A percentile compares a stretch with the other conserved stretches of the same genome.
Conservation (phyloP, 1,140 invertebrate species). For the Bactericera cockerelli region DNA sequence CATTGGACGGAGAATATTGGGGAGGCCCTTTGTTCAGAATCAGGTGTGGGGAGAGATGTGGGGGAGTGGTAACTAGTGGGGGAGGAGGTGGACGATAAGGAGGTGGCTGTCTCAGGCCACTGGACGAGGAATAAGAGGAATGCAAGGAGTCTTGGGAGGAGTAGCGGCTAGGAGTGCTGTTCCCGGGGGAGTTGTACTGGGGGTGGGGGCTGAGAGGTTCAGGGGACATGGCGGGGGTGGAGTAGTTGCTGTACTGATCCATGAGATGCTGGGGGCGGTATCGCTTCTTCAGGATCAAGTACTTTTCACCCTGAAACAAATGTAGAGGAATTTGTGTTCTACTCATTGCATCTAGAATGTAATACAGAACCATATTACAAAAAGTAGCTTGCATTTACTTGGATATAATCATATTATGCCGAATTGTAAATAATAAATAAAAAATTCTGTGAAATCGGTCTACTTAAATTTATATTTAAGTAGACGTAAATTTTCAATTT, state of each 20-base stretch:
- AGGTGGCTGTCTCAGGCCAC: conserved; percentile 34
- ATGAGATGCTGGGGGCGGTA: conserved; percentile 37
- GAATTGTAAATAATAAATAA: too few species aligned
- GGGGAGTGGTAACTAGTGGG: conserved; percentile 25
- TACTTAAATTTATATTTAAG: too few species aligned
- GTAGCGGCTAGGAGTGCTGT: not conserved
- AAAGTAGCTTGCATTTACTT: too few species aligned
- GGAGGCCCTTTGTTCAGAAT: not conserved
- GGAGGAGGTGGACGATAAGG: conserved; percentile 39
- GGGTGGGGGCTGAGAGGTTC: conserved; percentile 13
- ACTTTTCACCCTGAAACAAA: conserved; percentile 51
- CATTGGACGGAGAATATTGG: not conserved
- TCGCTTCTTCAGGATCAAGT: conserved; percentile 62
- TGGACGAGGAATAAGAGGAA: conserved; percentile 4
- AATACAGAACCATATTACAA: too few species aligned
- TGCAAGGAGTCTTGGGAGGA: conserved; percentile 4
- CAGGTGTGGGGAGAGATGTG: not conserved
- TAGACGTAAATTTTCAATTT: too few species aligned
- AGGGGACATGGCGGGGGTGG: conserved; percentile 12
- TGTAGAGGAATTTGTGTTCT: too few species aligned
- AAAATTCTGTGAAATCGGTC: too few species aligned
- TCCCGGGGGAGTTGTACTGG: not conserved
- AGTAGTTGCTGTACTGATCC: conserved; percentile 25
- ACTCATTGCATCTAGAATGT: too few species aligned
- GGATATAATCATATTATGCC: too few species aligned